These are phyloP conservation scores for Argentina silus DNA, from an alignment of 2,797 vertebrate genomes.

Conservation along the genomic window DNA sequence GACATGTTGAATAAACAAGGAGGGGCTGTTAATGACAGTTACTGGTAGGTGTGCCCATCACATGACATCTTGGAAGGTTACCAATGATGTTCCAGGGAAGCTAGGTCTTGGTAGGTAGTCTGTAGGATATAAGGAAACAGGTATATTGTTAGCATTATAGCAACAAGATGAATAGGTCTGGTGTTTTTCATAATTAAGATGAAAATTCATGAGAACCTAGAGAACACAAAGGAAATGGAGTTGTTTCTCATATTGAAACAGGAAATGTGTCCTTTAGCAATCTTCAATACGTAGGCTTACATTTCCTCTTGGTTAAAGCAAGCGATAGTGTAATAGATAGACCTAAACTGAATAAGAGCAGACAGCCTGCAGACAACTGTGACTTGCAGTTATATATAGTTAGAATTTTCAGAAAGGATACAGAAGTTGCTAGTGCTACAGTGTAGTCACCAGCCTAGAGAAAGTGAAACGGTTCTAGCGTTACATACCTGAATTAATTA, in stretches of 20 bases:
- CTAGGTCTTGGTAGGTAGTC: slow-evolving; percentile 53
- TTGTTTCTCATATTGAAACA: slow-evolving; percentile 57
- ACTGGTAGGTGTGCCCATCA: slow-evolving; percentile 25
- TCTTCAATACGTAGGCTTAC: slow-evolving; percentile 47
- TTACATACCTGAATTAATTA: no score
- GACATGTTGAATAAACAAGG: slow-evolving; percentile 18
- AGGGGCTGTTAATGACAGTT: slow-evolving; percentile 27
- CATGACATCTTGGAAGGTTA: slow-evolving; percentile 32
- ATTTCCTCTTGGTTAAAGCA: slow-evolving; percentile 52
- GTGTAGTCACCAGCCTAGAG: no score
- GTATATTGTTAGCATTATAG: slow-evolving; percentile 11
- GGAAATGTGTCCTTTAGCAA: slow-evolving; percentile 68
- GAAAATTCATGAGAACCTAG: slow-evolving; percentile 8
- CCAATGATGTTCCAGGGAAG: slow-evolving; percentile 44
- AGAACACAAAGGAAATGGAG: slow-evolving; percentile 25
- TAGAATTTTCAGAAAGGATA: background rate
- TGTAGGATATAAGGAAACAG: slow-evolving; percentile 46
- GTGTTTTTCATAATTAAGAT: background rate
- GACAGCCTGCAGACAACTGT: background rate
- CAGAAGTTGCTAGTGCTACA: no score
- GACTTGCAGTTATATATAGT: background rate
- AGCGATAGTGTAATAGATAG: no score
- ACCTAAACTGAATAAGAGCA: no score
- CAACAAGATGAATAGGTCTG: background rate
- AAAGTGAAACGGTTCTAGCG: no score